Conservation (phyloP, 2,797 vertebrate genomes). For the Heterohyrax brucei region DNA sequence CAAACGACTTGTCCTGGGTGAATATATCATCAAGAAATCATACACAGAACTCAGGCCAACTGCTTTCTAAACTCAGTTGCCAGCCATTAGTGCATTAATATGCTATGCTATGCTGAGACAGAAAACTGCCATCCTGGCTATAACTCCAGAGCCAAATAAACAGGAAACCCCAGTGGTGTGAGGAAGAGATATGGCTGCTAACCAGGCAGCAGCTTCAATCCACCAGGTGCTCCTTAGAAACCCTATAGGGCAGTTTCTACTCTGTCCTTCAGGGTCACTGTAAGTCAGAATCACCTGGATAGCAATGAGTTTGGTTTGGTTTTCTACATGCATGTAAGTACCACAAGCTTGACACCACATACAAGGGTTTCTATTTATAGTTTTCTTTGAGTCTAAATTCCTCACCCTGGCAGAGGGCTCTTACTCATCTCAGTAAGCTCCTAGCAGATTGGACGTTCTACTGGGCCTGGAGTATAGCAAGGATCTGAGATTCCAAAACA, state of each 20-base stretch:
- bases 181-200: no score
- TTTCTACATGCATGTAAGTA: no score
- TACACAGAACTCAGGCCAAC: not conserved
- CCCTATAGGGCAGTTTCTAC: no score
- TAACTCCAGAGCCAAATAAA: not conserved
- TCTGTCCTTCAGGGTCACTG: no score
- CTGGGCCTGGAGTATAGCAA: not conserved
- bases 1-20: not conserved
- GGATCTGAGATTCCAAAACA: not conserved
- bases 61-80: not conserved
- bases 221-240: no score
- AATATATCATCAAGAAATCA: not conserved
- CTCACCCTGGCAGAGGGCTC: not conserved
- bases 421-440: not conserved
- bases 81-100: not conserved
- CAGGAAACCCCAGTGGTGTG: no score
- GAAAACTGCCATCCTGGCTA: not conserved
- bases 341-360: not conserved
- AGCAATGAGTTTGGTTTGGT: no score
- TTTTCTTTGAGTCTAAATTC: not conserved
- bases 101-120: not conserved
- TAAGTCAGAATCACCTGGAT: no score
- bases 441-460: not conserved
- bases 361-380: not conserved
- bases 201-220: no score